Evolutionary conservation across 2,797 vertebrate species (phyloP).

Genomic region (Epinephelus malabaricus): DNA sequence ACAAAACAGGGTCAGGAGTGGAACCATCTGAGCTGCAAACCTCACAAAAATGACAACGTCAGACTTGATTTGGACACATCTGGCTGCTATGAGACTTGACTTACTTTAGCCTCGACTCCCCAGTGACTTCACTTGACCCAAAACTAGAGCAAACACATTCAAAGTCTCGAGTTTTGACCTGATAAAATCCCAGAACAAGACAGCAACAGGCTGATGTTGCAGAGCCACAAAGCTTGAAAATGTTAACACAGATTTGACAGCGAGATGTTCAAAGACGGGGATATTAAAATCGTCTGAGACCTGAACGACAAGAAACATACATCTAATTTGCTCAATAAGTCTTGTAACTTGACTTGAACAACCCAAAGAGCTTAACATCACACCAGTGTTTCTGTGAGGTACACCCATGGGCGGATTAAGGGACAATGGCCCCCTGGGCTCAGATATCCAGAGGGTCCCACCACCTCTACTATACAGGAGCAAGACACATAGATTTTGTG

Average conservation of each 20-base stretch:
- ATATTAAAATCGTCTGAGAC: not conserved
- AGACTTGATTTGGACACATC: not conserved
- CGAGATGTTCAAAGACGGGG: not conserved
- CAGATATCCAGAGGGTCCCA: too few species aligned
- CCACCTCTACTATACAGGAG: too few species aligned
- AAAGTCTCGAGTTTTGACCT: conserved; percentile 9
- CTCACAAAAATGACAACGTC: not conserved
- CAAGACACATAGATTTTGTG: too few species aligned
- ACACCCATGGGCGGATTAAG: too few species aligned
- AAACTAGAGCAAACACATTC: not conserved
- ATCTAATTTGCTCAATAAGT: not conserved
- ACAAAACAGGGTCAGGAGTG: not conserved
- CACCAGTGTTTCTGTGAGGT: too few species aligned
- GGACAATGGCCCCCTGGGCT: too few species aligned
- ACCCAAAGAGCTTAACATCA: not conserved
- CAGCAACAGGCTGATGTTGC: not conserved
- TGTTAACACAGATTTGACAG: not conserved
- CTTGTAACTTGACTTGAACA: not conserved
- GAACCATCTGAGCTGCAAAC: not conserved
- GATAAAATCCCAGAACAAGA: not conserved
- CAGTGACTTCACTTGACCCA: not conserved
- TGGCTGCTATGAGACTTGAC: conserved; percentile 18
- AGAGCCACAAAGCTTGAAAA: not conserved
- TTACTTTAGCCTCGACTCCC: conserved; percentile 8
- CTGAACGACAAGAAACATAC: not conserved